Evolutionary conservation across 2,113 vertebrate genomes (phyloP).

Genomic region (Potamarius usumacintae): DNA sequence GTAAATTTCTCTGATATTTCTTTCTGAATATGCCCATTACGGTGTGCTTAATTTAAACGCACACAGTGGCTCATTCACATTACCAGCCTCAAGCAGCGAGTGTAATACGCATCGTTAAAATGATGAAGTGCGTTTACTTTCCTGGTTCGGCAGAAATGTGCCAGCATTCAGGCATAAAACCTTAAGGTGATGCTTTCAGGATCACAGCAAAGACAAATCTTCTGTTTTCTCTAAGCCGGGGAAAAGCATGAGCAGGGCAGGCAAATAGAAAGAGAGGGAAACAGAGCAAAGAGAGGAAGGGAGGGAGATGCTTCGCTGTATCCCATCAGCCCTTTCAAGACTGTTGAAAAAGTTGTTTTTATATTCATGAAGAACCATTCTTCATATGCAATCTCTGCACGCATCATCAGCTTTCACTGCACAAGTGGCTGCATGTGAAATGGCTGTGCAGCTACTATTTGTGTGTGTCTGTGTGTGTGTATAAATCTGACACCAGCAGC

Average conservation of each 20-base stretch:
- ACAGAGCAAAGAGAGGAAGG: not conserved
- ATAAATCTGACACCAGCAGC: conserved; percentile 34
- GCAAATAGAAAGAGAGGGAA: conserved; percentile 17
- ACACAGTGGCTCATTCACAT: conserved; percentile 28
- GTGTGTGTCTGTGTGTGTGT: conserved; percentile 44
- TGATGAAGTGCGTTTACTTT: conserved; percentile 40
- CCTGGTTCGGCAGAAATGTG: conserved; percentile 17
- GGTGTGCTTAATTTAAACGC: conserved; percentile 38
- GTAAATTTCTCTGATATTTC: conserved; percentile 24
- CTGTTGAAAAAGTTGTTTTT: conserved; percentile 55
- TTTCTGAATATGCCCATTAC: conserved; percentile 32
- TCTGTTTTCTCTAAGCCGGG: conserved; percentile 32
- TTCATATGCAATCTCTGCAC: conserved; percentile 53
- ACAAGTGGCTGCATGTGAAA: conserved; percentile 52
- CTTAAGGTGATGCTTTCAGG: conserved; percentile 12
- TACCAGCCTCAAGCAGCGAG: conserved; percentile 34
- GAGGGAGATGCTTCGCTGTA: conserved; percentile 35
- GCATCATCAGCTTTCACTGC: conserved; percentile 56
- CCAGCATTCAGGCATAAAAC: conserved; percentile 11
- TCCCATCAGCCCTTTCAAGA: conserved; percentile 50
- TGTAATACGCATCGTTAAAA: conserved; percentile 42
- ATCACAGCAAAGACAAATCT: conserved; percentile 6
- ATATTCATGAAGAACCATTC: conserved; percentile 56
- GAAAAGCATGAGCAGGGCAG: conserved; percentile 30
- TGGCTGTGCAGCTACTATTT: conserved; percentile 49